phyloP scores from a whole-genome alignment of 2,888 invertebrate species.

The Ormia ochracea region DNA sequence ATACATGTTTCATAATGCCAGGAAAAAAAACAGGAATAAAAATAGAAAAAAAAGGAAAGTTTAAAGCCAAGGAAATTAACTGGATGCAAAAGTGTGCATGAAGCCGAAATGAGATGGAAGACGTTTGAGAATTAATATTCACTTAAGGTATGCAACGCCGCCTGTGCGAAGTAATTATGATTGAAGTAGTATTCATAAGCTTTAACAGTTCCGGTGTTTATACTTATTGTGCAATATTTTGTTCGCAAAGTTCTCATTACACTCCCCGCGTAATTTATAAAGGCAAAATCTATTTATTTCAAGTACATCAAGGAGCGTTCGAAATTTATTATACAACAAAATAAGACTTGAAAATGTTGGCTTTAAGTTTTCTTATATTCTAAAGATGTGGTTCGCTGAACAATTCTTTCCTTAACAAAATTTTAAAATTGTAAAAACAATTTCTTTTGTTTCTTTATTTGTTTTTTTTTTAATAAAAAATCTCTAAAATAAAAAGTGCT shows the following conservation, averaged over 20 bases:
- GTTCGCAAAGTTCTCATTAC: neutral
- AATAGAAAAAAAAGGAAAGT: neutral
- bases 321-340: no score
- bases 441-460: no score
- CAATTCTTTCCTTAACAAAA: no score
- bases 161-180: conserved; percentile 16
- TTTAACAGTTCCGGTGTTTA: neutral
- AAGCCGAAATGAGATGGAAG: conserved; percentile 17
- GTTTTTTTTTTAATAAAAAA: no score
- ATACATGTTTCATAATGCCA: neutral
- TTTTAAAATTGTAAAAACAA: no score
- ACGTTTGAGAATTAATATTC: conserved; percentile 52
- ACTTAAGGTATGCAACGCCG: conserved; percentile 52
- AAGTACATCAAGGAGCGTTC: no score
- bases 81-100: neutral
- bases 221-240: neutral
- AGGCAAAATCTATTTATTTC: no score
- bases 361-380: no score
- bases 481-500: no score
- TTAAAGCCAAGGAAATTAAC: conserved; percentile 44
- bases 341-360: no score
- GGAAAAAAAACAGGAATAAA: neutral
- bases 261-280: no score
- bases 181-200: neutral
- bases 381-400: no score